Percentiles rank a stretch among this genome's conserved stretches.
These are phyloP conservation scores for Neodiprion pinetum DNA, from an alignment of 1,140 invertebrate species.

Conservation along the genomic window DNA sequence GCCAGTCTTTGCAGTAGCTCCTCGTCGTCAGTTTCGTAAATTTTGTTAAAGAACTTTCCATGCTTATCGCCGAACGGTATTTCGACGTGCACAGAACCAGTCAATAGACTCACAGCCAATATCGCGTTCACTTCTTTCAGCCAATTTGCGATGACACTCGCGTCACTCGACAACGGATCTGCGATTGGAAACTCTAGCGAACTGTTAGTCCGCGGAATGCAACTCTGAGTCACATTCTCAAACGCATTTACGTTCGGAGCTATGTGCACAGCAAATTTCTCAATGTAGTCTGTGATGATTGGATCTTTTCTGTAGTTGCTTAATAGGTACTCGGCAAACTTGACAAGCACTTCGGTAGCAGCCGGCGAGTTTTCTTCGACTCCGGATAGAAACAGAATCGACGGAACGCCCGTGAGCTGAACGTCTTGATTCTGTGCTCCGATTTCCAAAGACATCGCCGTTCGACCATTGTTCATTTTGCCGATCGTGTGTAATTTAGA, in stretches of 20 bases:
- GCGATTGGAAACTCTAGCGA: constrained; percentile 39
- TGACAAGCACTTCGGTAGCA: constrained; percentile 47
- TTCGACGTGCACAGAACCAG: constrained; percentile 51
- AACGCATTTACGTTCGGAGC: constrained; percentile 49
- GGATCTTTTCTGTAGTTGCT: constrained; percentile 39
- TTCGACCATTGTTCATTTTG: constrained; percentile 30
- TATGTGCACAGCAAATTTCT: constrained; percentile 48
- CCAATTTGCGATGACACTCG: constrained; percentile 48
- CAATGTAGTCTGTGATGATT: constrained; percentile 39
- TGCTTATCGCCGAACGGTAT: constrained; percentile 48
- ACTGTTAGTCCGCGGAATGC: constrained; percentile 33
- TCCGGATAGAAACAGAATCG: constrained; percentile 51
- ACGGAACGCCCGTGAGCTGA: constrained; percentile 38
- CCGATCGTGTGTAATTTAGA: constrained; percentile 47
- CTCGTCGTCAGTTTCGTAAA: constrained; percentile 44
- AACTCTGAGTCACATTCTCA: constrained; percentile 35
- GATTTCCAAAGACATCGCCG: constrained; percentile 50
- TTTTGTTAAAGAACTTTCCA: constrained; percentile 25
- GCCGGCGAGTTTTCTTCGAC: constrained; percentile 42
- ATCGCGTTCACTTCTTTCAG: constrained; percentile 47
- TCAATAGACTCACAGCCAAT: constrained; percentile 53
- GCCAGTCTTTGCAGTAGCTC: constrained; percentile 42
- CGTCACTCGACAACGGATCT: constrained; percentile 29
- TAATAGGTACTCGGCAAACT: constrained; percentile 47
- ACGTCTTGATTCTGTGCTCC: constrained; percentile 31